Percentiles rank a stretch among this genome's conserved stretches.
These are phyloP conservation scores for Itoplectis maculator DNA, from an alignment of 2,888 invertebrate species.

Conservation along the genomic window DNA sequence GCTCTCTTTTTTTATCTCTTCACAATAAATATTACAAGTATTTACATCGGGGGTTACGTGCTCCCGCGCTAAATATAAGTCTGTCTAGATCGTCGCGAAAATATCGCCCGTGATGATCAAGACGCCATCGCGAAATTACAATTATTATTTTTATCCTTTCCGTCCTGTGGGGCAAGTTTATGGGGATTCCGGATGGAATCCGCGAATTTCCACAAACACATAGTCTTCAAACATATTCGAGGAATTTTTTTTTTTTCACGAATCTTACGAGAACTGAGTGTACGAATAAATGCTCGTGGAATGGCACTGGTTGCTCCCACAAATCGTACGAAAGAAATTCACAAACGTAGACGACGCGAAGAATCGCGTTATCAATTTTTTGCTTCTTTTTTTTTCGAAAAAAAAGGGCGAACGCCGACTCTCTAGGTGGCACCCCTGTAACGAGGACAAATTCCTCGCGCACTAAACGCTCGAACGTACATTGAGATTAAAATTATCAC, in stretches of 20 bases:
- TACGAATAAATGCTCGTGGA: slow-evolving; percentile 72
- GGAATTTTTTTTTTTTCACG: slow-evolving; percentile 17
- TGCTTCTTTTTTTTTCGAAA: background rate
- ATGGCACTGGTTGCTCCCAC: slow-evolving; percentile 71
- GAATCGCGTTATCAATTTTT: slow-evolving; percentile 14
- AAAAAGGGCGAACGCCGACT: background rate
- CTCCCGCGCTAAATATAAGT: slow-evolving; percentile 64
- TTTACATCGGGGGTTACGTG: slow-evolving; percentile 77
- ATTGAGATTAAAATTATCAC: slow-evolving; percentile 82
- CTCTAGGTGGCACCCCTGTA: background rate
- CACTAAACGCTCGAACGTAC: slow-evolving; percentile 71
- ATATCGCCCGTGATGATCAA: slow-evolving; percentile 39
- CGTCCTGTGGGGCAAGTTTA: slow-evolving; percentile 23
- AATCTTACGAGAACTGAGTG: slow-evolving; percentile 55
- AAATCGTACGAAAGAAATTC: slow-evolving; percentile 45
- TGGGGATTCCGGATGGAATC: slow-evolving; percentile 1
- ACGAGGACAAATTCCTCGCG: slow-evolving; percentile 25
- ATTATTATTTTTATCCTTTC: slow-evolving; percentile 30
- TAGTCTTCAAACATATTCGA: slow-evolving; percentile 15
- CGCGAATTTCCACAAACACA: slow-evolving; percentile 7
- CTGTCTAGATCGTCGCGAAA: slow-evolving; percentile 38
- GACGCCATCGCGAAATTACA: slow-evolving; percentile 41
- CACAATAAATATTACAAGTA: slow-evolving; percentile 84
- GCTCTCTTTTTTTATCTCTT: slow-evolving; percentile 67
- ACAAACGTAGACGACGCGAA: slow-evolving; percentile 17